A percentile compares a stretch with the other conserved stretches of the same genome.
These are phyloP conservation scores for Diplazon laetatorius DNA, from an alignment of 2,888 invertebrate genomes.

Conservation along the genomic window DNA sequence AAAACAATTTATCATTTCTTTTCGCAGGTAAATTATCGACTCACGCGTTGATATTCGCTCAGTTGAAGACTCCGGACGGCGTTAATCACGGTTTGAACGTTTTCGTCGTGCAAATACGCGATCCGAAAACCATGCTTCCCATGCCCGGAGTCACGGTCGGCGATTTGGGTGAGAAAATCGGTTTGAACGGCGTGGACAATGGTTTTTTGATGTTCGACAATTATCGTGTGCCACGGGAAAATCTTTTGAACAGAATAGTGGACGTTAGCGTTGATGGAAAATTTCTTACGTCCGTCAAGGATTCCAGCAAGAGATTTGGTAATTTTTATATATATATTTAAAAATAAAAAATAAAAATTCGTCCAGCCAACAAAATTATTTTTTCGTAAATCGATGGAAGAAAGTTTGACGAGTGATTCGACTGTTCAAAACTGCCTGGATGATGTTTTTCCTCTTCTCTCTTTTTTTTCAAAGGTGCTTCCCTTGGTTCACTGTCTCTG, in stretches of 20 bases:
- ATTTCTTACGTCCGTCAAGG: slow-evolving; percentile 91
- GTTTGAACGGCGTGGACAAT: slow-evolving; percentile 96
- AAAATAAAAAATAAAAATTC: too few species aligned
- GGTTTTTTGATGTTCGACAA: slow-evolving; percentile 93
- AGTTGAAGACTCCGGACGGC: slow-evolving; percentile 91
- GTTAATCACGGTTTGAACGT: slow-evolving; percentile 92
- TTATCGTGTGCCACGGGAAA: slow-evolving; percentile 90
- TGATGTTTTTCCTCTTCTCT: too few species aligned
- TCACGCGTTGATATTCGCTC: slow-evolving; percentile 94
- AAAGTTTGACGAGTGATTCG: too few species aligned
- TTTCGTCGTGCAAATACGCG: slow-evolving; percentile 94
- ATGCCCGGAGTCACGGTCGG: slow-evolving; percentile 93
- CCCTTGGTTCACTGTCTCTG: slow-evolving; percentile 91
- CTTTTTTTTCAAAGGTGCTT: slow-evolving; percentile 83
- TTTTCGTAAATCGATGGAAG: too few species aligned
- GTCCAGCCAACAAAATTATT: too few species aligned
- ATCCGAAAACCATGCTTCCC: slow-evolving; percentile 88
- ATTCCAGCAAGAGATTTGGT: slow-evolving; percentile 93
- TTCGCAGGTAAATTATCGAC: slow-evolving; percentile 90
- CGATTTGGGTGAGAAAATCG: slow-evolving; percentile 96
- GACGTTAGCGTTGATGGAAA: slow-evolving; percentile 93
- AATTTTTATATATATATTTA: slow-evolving; percentile 65
- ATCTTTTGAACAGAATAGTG: slow-evolving; percentile 92
- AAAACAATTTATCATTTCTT: slow-evolving; percentile 26
- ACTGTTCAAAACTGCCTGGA: too few species aligned